Evolutionary conservation across 2,797 vertebrate species (phyloP).

Genomic region (Gallinago nigripennis): DNA sequence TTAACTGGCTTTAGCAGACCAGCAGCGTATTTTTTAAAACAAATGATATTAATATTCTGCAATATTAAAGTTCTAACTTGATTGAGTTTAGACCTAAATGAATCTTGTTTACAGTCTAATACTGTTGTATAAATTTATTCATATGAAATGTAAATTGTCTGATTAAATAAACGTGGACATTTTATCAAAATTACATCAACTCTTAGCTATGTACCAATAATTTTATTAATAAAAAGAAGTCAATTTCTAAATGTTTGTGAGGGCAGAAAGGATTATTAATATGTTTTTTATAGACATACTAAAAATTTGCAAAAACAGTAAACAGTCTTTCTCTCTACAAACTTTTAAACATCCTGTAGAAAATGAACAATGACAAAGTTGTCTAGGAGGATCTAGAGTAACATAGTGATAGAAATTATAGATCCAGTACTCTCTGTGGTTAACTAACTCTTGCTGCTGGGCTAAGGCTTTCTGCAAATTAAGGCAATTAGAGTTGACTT

Average conservation of each 20-base stretch:
- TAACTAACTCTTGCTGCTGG: not conserved
- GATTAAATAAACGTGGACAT: not conserved
- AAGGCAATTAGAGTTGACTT: not conserved
- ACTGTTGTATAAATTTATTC: slow-evolving; percentile 11
- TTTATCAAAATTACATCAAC: slow-evolving; percentile 8
- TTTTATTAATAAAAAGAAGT: not conserved
- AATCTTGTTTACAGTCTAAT: not conserved
- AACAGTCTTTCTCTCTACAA: not conserved
- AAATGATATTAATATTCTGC: not conserved
- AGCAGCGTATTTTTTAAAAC: not conserved
- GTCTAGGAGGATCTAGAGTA: not conserved
- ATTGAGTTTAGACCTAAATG: slow-evolving; percentile 3
- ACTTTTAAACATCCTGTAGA: not conserved
- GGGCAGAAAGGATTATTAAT: not conserved
- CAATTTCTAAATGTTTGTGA: not conserved
- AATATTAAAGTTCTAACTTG: slow-evolving; percentile 6
- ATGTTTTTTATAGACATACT: not conserved
- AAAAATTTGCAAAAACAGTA: not conserved
- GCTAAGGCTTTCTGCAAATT: not conserved
- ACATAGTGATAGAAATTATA: not conserved
- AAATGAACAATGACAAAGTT: not conserved
- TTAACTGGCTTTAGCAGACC: not conserved
- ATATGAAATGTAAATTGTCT: slow-evolving; percentile 27
- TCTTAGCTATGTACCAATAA: not conserved
- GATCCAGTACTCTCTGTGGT: not conserved